These are phyloP conservation scores for Calycopis cecrops DNA, from an alignment of 1,140 invertebrate genomes.

Conservation along the genomic window DNA sequence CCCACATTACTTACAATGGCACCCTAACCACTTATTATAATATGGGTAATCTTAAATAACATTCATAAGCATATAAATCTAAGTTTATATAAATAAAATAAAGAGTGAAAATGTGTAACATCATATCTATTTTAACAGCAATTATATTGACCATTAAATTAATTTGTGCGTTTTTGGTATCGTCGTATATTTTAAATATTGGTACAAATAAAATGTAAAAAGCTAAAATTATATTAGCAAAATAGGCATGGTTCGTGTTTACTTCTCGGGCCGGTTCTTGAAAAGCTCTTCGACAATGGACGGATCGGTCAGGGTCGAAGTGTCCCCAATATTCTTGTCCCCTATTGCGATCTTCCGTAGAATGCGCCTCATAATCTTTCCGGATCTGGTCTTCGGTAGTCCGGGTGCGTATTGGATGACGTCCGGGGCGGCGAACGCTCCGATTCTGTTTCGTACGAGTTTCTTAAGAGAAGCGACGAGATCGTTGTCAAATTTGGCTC, in stretches of 20 bases:
- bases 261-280: constrained; percentile 77
- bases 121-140: no score
- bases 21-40: no score
- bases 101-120: no score
- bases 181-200: not conserved
- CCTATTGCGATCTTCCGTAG: constrained; percentile 94
- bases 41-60: no score
- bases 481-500: constrained; percentile 80
- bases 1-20: no score
- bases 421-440: constrained; percentile 97
- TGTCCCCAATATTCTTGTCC: constrained; percentile 93
- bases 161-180: no score
- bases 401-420: constrained; percentile 93
- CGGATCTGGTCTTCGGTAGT: constrained; percentile 97
- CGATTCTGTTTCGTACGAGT: constrained; percentile 93
- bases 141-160: no score
- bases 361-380: constrained; percentile 98
- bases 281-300: constrained; percentile 88
- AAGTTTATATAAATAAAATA: no score
- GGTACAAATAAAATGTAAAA: not conserved
- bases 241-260: not conserved
- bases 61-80: no score
- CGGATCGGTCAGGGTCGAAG: constrained; percentile 93
- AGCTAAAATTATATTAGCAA: not conserved
- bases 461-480: constrained; percentile 86